Evolutionary conservation across 2,113 vertebrate species (phyloP).

Genomic region (Odocoileus hemionus): DNA sequence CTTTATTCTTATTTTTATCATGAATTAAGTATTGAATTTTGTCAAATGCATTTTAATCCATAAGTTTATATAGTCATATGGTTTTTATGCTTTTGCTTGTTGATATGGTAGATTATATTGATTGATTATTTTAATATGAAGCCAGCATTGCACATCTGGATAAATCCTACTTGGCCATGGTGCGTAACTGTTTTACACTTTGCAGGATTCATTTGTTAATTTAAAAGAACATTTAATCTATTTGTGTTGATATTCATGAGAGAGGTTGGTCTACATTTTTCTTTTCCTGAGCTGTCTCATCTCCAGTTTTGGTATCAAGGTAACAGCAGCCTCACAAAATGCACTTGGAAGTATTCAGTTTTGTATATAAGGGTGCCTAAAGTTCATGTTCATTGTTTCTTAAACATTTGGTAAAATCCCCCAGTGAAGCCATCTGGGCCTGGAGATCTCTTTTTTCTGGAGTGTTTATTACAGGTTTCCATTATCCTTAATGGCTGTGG

Average conservation of each 20-base stretch:
- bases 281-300: neutral
- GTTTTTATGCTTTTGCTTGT: neutral
- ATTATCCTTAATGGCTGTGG: neutral
- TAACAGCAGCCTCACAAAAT: neutral
- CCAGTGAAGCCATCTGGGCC: neutral
- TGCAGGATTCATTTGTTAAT: neutral
- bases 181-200: accelerated
- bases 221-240: neutral
- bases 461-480: neutral
- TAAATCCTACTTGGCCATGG: neutral
- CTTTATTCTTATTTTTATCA: neutral
- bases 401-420: neutral
- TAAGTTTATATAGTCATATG: neutral
- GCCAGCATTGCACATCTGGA: neutral
- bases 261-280: neutral
- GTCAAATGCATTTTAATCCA: neutral
- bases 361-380: neutral
- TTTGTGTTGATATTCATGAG: neutral
- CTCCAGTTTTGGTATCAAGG: neutral
- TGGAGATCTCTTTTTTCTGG: neutral
- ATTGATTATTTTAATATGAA: neutral
- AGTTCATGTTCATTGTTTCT: neutral
- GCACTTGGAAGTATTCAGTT: neutral
- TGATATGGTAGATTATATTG: neutral
- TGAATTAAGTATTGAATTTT: neutral